Base-by-base conservation (phyloP, 92 coral and sea anemone genomes). In the Umimayanthus chanpuru region DNA sequence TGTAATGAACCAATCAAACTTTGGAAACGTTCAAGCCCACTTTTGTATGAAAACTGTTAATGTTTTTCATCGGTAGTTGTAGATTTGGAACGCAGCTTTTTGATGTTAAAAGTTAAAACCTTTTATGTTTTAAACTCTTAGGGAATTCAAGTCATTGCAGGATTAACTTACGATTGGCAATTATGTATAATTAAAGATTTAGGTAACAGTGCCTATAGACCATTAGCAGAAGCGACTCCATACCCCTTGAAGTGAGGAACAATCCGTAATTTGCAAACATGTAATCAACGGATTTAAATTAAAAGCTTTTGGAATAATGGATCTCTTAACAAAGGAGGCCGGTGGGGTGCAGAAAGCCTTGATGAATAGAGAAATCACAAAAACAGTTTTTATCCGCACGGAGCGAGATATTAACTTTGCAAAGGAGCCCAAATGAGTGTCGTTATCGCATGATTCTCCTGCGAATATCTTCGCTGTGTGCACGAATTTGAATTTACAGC, bases 241-340 rank as follows among this genome's bases (percentile, higher is more conserved):
- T 61, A 21, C 68, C 68, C 15, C 68, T 61, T 61, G 18, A 61
- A 61, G 1, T 61, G 9, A 0, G 7, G 25, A 61, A 61, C 68
- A 61, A 61, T 61, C 68, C 6, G 21, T 61, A 61, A 20, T 20
- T 61, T 25, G 9, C 53, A 39, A 10, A 75, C 14, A 4, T 18
- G 53, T 75, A 75, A 75, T 75, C 44, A 75, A 15, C 77, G 77
- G 44, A 75, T 36, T 75, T 38, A 38, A 75, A 75, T 75, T n/a
- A 38, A 36, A 39, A 18, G 20, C 79, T 32, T 75, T 75, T 25
- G 79, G 39, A 75, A 75, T 40, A 75, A 40, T n/a, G 41, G 79
- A 39, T 53, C 6, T 3, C 23, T 36, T 16, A 39, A 75, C 14
- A 75, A 75, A 30, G 47, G 47, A 6, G 6, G 44, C 6, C 79